Evolutionary conservation across 2,797 vertebrate genomes (phyloP).

Genomic region (Mareca strepera): DNA sequence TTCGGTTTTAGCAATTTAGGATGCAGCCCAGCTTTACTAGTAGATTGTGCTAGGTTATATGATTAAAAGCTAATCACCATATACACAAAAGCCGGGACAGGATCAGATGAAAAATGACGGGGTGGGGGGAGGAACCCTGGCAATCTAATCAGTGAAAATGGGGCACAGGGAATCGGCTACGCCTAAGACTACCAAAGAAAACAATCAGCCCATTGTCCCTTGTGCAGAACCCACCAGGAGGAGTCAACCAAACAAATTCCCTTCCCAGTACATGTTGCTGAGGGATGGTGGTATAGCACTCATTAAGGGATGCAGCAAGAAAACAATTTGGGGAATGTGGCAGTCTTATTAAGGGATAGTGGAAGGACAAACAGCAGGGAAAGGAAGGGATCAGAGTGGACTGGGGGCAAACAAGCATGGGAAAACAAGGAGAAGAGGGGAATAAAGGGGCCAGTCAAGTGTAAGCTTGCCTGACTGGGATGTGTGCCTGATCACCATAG

Average conservation of each 20-base stretch:
- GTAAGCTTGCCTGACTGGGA: neutral
- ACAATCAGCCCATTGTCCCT: neutral
- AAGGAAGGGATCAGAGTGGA: neutral
- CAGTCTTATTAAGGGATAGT: neutral
- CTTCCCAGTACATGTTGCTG: neutral
- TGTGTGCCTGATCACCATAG: neutral
- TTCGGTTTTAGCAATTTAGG: neutral
- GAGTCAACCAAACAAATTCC: neutral
- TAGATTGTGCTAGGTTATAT: neutral
- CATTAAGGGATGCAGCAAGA: accelerated
- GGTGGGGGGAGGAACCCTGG: neutral
- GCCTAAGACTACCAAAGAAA: neutral
- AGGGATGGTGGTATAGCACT: neutral
- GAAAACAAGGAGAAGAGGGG: neutral
- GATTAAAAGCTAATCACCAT: neutral
- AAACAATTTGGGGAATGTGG: neutral
- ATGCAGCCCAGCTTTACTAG: neutral
- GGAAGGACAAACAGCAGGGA: neutral
- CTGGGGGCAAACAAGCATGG: neutral
- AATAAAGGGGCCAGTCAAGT: neutral
- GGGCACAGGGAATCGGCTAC: accelerated
- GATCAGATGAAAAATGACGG: neutral
- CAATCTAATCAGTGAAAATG: neutral
- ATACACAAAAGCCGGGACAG: neutral
- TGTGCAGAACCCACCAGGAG: neutral